Evolutionary conservation across 2,888 invertebrate genomes (phyloP).

Genomic region (Caenorhabditis sulstoni): DNA sequence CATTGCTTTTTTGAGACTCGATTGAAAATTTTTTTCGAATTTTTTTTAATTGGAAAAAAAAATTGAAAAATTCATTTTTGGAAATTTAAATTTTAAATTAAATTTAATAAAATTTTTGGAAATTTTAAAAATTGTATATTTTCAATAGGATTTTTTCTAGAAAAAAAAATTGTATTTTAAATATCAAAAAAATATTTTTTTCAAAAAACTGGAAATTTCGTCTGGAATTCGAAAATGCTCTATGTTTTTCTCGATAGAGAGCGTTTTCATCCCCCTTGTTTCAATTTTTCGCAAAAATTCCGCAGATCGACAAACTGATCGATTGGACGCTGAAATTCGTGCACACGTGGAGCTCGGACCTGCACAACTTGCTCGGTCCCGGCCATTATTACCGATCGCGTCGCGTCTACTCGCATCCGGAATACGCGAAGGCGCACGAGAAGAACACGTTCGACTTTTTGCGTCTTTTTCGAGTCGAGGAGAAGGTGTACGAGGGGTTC

Average conservation of each 20-base stretch:
- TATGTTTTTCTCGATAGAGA: background rate
- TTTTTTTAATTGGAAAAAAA: no score
- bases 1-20: background rate
- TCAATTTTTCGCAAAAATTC: background rate
- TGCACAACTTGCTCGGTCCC: conserved; percentile 2
- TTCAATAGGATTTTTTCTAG: no score
- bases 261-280: background rate
- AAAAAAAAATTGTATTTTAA: no score
- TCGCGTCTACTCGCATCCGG: conserved; percentile 38
- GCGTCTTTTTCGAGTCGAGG: conserved; percentile 44
- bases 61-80: no score
- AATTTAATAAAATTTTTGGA: no score
- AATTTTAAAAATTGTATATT: no score
- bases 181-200: background rate
- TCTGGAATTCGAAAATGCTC: no score
- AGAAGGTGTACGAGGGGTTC: conserved; percentile 46
- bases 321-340: conserved; percentile 27
- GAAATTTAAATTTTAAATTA: no score
- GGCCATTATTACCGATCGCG: conserved; percentile 26
- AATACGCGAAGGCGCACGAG: conserved; percentile 32
- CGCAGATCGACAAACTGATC: conserved; percentile 11
- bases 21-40: background rate
- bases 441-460: conserved; percentile 18
- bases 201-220: background rate
- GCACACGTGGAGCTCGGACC: conserved; percentile 26